Base-by-base conservation (phyloP, 2,797 vertebrate species). In the Chaenodraco wilsoni region DNA sequence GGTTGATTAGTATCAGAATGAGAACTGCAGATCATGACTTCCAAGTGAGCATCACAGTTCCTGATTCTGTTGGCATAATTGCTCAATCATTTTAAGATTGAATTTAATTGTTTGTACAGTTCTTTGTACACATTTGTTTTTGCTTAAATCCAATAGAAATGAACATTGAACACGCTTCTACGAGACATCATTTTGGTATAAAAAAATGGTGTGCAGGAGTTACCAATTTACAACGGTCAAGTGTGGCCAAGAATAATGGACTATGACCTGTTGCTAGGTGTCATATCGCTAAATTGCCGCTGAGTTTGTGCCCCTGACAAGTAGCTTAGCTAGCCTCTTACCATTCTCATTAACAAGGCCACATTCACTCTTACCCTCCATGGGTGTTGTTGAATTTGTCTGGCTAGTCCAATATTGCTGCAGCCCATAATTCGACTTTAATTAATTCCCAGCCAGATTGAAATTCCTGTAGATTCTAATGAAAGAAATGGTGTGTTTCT, bases 361-460 rank as follows among this genome's bases (percentile, higher is more conserved):
- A 56, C 81, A 87, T 85, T 88, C 77, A 78, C 55, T 72, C 60
- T 40, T 72, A 23, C 72, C 82, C 83, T 85, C 78, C 71, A 40
- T 41, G 72, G 84, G 69, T 68, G 70, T 81, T 89, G 88, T 90
- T 87, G 74, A 83, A 84, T 88, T 85, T 87, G 83, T 79, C 89
- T 76, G 79, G 56, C 69, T 60, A 46, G 76, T 84, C 72, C 89
- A 87, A 90, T 91, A 90, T 89, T 81, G 86, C 85, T 46, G 78
- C 68, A 31, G 86, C 85, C 89, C 87, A 84, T 95, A 95, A 95
- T 95, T 93, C 93, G 62, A 92, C 92, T 95, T 95, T 95, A 95
- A 95, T 95, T 93, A 94, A 94, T 92, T 92, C 89, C 85, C 83
- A 71, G 89, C 89, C 88, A 84, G 89, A 91, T 91, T 83, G 88